These are phyloP conservation scores for Leucophenga varia DNA, from an alignment of 1,140 invertebrate genomes.

Conservation along the genomic window DNA sequence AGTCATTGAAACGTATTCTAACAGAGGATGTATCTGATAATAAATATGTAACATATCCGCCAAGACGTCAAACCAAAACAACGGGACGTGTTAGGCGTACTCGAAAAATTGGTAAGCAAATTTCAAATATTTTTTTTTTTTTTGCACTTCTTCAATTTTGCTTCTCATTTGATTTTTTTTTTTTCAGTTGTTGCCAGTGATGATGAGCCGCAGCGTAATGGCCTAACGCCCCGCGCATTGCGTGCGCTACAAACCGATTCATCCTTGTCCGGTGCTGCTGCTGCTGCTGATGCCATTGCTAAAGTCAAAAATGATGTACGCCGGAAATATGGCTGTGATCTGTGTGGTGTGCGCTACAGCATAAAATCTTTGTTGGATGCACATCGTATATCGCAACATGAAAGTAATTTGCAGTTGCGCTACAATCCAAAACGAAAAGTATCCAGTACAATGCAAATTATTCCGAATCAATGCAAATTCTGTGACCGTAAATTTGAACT, in stretches of 20 bases:
- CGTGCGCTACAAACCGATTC: slow-evolving; percentile 6
- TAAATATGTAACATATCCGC: too few relatives aligned
- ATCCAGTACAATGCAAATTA: not conserved
- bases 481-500: slow-evolving; percentile 38
- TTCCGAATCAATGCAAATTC: slow-evolving; percentile 26
- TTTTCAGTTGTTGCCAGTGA: too few relatives aligned
- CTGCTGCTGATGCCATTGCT: not conserved
- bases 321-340: slow-evolving; percentile 25
- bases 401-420: slow-evolving; percentile 33
- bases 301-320: not conserved
- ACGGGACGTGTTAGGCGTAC: too few relatives aligned
- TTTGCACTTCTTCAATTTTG: too few relatives aligned
- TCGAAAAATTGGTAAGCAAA: too few relatives aligned
- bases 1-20: too few relatives aligned
- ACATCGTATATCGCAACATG: slow-evolving; percentile 35
- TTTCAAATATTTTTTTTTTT: too few relatives aligned
- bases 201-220: slow-evolving; percentile 35
- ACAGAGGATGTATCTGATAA: too few relatives aligned
- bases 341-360: slow-evolving; percentile 30
- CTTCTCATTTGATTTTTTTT: too few relatives aligned
- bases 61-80: too few relatives aligned
- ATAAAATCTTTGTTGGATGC: slow-evolving; percentile 34
- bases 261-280: slow-evolving; percentile 3
- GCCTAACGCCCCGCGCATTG: slow-evolving; percentile 23
- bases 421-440: slow-evolving; percentile 13